Base-by-base conservation (phyloP, 1,140 invertebrate species). In the Papilio helenus region DNA sequence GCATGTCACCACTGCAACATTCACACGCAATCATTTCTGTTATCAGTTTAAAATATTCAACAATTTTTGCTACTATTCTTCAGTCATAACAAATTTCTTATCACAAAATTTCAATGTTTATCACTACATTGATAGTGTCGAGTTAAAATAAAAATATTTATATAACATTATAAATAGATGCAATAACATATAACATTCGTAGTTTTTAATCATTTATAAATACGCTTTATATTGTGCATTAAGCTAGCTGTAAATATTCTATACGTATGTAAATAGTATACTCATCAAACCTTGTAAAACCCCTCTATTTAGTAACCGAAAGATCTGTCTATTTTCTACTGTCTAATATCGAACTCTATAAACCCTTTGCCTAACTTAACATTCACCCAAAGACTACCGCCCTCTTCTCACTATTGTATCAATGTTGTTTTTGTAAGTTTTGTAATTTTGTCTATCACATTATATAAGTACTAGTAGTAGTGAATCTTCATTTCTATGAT, bases 341-440 rank as follows among this genome's bases (percentile, higher is more conserved):
- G 14, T 29, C 61, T 29, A 61, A 65, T 29, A 16, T 34, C 61
- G 26, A 29, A 68, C 61, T 68, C 12, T 29, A 29, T 68, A 12
- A 10, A 34, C 61, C 26, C 61, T 68, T 26, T 68, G 61, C 26
- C 26, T 76, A 49, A 82, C 79, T 80, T 84, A 89, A 82, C 82
- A 86, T 85, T 84, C 88, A 90, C 90, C 87, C 86, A 85, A 90
- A 87, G 84, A 87, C 89, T 93, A 90, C 91, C 93, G 92, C 91
- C 92, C 91, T 90, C 87, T 89, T 93, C 88, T 93, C 89, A 93
- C 93, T 94, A 94, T 92, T 94, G 93, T 94, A 91, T 93, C 92
- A 93, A 93, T 94, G 92, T 94, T 90, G 91, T 91, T 81, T 85
- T 83, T 82, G 34, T 68, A 82, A 79, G 80, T 79, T 85, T 82